A percentile compares a stretch with the other conserved stretches of the same genome.
phyloP scores from a whole-genome alignment of 2,113 vertebrate genomes.

The Chinchilla lanigera region DNA sequence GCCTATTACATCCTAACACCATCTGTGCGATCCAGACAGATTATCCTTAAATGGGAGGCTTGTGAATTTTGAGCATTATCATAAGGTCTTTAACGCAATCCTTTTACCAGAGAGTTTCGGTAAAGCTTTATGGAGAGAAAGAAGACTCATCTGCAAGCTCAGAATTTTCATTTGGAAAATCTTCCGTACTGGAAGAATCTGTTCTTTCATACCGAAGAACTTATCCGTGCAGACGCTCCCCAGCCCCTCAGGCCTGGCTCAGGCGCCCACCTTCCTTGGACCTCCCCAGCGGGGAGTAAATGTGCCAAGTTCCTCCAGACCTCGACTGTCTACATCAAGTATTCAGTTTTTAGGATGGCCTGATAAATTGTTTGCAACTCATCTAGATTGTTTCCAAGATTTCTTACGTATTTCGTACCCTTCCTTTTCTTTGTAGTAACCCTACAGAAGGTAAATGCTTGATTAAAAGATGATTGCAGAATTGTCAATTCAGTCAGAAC shows the following conservation, averaged over 20 bases:
- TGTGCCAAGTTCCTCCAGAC: background rate
- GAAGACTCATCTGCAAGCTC: background rate
- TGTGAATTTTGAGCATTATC: conserved; percentile 25
- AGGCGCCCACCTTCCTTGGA: background rate
- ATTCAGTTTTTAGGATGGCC: background rate
- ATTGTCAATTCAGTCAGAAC: background rate
- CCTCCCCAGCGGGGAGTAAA: background rate
- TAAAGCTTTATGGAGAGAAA: conserved; percentile 12
- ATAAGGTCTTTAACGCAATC: conserved; percentile 29
- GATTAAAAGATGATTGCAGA: background rate
- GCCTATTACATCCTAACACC: conserved; percentile 6
- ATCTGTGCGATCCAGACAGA: conserved; percentile 50
- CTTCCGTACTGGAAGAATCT: background rate
- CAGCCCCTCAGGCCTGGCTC: background rate
- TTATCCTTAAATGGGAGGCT: conserved; percentile 32
- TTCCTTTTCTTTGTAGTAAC: background rate
- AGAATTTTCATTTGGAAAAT: conserved; percentile 37
- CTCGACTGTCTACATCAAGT: background rate
- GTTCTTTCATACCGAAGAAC: background rate
- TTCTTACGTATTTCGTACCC: background rate
- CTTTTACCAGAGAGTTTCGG: conserved; percentile 29
- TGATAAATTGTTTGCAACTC: background rate
- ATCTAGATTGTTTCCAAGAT: background rate
- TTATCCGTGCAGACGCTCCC: background rate
- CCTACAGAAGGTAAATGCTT: background rate